Percentiles rank a stretch among this genome's conserved stretches.
Conservation (phyloP, 2,797 vertebrate species). For the Paedocypris micromegethes region DNA sequence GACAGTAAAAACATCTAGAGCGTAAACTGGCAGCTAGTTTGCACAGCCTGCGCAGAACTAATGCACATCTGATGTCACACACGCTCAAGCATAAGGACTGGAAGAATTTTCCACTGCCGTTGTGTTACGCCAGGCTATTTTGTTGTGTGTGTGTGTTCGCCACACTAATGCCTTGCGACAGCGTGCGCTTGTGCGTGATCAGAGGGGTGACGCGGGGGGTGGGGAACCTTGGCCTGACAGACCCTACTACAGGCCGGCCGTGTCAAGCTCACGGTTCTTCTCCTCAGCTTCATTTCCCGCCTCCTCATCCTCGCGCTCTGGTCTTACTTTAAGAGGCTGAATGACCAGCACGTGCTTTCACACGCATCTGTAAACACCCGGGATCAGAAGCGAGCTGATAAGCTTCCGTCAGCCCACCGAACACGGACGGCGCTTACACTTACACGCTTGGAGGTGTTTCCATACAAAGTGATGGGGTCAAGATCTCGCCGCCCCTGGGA, state of each 20-base stretch:
- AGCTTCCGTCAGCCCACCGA: not conserved
- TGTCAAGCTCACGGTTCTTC: slow-evolving; percentile 47
- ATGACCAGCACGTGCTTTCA: slow-evolving; percentile 39
- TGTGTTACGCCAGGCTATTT: slow-evolving; percentile 29
- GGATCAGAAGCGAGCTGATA: slow-evolving; percentile 35
- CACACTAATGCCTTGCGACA: slow-evolving; percentile 40
- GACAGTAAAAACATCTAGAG: not conserved
- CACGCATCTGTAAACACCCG: slow-evolving; percentile 32
- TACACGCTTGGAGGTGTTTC: no score
- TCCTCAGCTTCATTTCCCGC: slow-evolving; percentile 60
- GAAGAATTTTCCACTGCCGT: slow-evolving; percentile 15
- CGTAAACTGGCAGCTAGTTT: not conserved
- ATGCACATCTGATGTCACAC: slow-evolving; percentile 18
- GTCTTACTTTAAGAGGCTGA: slow-evolving; percentile 44
- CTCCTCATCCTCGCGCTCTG: slow-evolving; percentile 36
- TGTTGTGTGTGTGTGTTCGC: slow-evolving; percentile 26
- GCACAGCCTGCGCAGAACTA: slow-evolving; percentile 10
- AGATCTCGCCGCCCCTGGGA: not conserved
- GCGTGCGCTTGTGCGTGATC: slow-evolving; percentile 33
- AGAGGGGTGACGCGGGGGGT: slow-evolving; percentile 41
- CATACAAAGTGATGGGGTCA: no score
- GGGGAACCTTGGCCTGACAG: slow-evolving; percentile 42
- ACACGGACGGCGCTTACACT: no score
- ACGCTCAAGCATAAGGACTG: slow-evolving; percentile 2
- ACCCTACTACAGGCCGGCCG: slow-evolving; percentile 42